Evolutionary conservation across 2,888 invertebrate species (phyloP).

Genomic region (Loripinus fragilis): DNA sequence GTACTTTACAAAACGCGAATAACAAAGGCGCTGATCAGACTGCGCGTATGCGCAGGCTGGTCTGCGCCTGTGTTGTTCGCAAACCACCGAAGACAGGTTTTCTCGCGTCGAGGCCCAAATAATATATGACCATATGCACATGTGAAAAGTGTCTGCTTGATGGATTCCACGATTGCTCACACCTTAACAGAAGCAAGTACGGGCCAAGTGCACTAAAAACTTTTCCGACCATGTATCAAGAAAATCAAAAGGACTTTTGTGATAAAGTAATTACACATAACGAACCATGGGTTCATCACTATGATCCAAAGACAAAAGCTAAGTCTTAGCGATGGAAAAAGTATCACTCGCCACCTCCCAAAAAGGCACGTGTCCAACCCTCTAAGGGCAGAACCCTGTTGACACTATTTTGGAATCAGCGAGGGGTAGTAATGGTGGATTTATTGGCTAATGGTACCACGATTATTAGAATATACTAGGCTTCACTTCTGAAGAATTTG

Average conservation of each 20-base stretch:
- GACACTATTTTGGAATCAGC: slow-evolving; percentile 3
- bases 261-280: background rate
- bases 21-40: too few relatives aligned
- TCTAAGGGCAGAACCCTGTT: background rate
- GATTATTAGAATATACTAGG: background rate
- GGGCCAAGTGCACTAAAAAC: too few relatives aligned
- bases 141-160: too few relatives aligned
- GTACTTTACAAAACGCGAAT: too few relatives aligned
- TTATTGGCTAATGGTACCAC: background rate
- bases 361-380: background rate
- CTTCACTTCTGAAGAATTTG: background rate
- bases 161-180: too few relatives aligned
- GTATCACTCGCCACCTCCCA: background rate
- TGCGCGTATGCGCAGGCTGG: too few relatives aligned
- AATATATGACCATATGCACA: too few relatives aligned
- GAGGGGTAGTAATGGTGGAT: slow-evolving; percentile 6
- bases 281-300: slow-evolving; percentile 11
- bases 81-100: too few relatives aligned
- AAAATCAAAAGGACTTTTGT: background rate
- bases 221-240: too few relatives aligned
- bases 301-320: background rate
- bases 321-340: slow-evolving; percentile 11
- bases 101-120: too few relatives aligned
- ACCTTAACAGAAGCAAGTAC: too few relatives aligned
- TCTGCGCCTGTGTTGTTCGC: too few relatives aligned